Evolutionary conservation across 2,113 vertebrate species (phyloP), one percentile per base, ranked within the genome.

Genomic region (Ptychochromis oligacanthus): DNA sequence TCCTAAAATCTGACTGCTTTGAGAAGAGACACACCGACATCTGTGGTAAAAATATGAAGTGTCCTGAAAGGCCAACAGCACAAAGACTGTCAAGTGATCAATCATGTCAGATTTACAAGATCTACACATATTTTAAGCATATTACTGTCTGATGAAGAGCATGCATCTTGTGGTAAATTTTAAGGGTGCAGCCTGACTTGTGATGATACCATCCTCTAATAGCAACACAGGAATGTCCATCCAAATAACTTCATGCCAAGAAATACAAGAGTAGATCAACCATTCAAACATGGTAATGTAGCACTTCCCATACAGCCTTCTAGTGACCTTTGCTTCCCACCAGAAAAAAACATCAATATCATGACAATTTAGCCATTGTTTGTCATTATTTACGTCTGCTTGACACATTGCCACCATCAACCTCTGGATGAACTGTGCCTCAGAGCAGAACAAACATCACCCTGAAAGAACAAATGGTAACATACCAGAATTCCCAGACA

Each of bases 311-410:
- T n/a, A 1, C 18, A 91, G 58, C 61, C 77, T 80, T 36, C 65
- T 14, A 40, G 8, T 82, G 87, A 85, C 77, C 82, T 91, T 88
- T 81, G 65, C 40, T 54, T 83, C 75, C 57, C 59, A 88, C 76
- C 86, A 83, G 38, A 34, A 81, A 31, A 11, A 54, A 75, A 38
- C 49, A 40, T 17, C 31, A 79, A 79, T 82, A 89, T 91, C 76
- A 40, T 56, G 72, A 89, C 91, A 93, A 81, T 89, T 61, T 75
- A 83, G 36, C 62, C 82, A 90, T 87, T 93, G 89, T 93, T 64
- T 54, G 52, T 24, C 74, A 28, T 81, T 88, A 79, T 89, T 92
- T 88, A 85, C 86, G 83, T 72, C 72, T 43, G 60, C 77, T 61
- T 87, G 78, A 86, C 82, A 78, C 52, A 38, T 7, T 28, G 60